Evolutionary conservation across 2,113 vertebrate species (phyloP).

Genomic region (Siniperca chuatsi): DNA sequence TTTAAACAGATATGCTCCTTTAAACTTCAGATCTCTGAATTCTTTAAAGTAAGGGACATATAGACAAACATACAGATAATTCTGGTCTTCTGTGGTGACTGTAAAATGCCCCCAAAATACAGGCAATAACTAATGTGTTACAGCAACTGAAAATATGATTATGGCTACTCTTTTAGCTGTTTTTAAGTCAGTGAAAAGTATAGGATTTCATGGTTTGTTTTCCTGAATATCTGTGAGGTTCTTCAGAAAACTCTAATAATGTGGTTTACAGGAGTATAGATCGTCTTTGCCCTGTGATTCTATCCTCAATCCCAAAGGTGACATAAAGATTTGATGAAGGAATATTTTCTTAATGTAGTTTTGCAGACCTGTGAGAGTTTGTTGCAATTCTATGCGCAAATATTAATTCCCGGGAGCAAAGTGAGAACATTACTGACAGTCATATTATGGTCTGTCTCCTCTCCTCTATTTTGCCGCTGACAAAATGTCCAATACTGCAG

Average conservation of each 20-base stretch:
- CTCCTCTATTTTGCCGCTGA: constrained; percentile 54
- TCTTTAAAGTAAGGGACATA: no score
- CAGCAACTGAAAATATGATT: constrained; percentile 8
- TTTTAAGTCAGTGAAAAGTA: constrained; percentile 5
- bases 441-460: constrained; percentile 58
- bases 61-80: not conserved
- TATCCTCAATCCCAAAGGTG: constrained; percentile 14
- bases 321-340: constrained; percentile 27
- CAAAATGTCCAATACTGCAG: constrained; percentile 70
- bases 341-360: constrained; percentile 52
- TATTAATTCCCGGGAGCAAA: constrained; percentile 63
- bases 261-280: constrained; percentile 9
- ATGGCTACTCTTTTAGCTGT: not conserved
- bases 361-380: constrained; percentile 36
- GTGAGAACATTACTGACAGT: constrained; percentile 61
- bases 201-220: not conserved
- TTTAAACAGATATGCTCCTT: constrained; percentile 7
- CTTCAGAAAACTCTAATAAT: constrained; percentile 31
- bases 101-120: not conserved
- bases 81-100: not conserved
- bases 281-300: constrained; percentile 14
- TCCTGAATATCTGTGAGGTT: constrained; percentile 6
- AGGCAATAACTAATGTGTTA: not conserved
- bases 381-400: constrained; percentile 35
- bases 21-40: not conserved